Base-by-base conservation (phyloP, 2,113 vertebrate genomes). In the Ceyx melanurus region DNA sequence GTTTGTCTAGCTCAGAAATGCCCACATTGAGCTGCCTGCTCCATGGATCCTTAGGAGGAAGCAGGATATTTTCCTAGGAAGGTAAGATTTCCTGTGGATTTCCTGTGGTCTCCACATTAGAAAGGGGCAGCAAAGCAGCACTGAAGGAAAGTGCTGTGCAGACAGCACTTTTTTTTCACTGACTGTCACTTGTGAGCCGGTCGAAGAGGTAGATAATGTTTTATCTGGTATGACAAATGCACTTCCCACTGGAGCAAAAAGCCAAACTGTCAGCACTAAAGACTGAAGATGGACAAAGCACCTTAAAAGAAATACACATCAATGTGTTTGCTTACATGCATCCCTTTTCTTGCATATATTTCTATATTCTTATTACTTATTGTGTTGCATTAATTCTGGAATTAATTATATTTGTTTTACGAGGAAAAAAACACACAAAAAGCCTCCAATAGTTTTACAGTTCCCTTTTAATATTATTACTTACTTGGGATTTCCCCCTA, bases 1-100 rank as follows among this genome's bases (percentile, higher is more conserved):
- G 15, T 79, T 46, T 94, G 80, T 62, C 58, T 66, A 20, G 58
- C 46, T 42, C 58, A 50, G 68, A 83, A 88, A 83, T 26, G 29
- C 50, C 46, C 50, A 42, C 37, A 70, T 13, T 0, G 0, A 92
- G 66, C 61, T 79, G 54, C 31, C 71, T 58, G 45, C 33, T 72
- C 37, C 50, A 14, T 0, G 0, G 1, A 2, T 28, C 65, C 67
- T 79, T 17, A 73, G 54, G 45, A 95, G 89, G 88, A 96, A 96
- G 74, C 45, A 87, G 92, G 86, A 87, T 94, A 86, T 96, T 96
- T 92, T 88, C 84, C 92, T 79, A 89, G 90, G 88, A 93, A 94
- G 90, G 48, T 5, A 72, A 62, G 77, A 95, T 93, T 93, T 95
- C 93, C 91, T 90, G 80, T 80, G 79, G 80, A 68, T 94, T 94